A percentile compares a stretch with the other conserved stretches of the same genome.
These are phyloP conservation scores for Scarus forsteni DNA, from an alignment of 2,797 vertebrate species.

Conservation along the genomic window DNA sequence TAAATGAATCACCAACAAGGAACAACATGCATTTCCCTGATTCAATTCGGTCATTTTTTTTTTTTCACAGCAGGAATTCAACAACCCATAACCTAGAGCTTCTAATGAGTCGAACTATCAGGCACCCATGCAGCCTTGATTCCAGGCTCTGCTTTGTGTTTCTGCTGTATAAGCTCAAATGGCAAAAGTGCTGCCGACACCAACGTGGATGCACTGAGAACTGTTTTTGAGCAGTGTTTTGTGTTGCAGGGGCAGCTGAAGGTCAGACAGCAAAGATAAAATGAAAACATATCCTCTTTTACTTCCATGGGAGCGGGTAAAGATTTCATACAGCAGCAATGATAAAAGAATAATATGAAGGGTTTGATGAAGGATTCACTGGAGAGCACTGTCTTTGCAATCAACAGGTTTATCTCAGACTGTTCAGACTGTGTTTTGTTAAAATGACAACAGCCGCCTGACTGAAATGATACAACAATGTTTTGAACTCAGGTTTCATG, in stretches of 20 bases:
- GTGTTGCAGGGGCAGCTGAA: neutral
- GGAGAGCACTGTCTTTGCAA: neutral
- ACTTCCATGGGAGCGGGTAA: neutral
- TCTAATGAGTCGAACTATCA: neutral
- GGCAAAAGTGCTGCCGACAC: neutral
- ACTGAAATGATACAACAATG: too few species aligned
- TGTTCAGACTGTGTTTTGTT: too few species aligned
- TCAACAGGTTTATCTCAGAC: too few species aligned
- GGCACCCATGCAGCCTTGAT: neutral
- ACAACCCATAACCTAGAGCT: slow-evolving; percentile 4
- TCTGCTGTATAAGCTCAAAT: neutral
- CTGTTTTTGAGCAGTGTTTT: neutral
- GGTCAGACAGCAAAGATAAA: neutral
- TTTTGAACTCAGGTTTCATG: too few species aligned
- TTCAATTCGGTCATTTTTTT: slow-evolving; percentile 11
- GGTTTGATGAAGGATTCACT: neutral
- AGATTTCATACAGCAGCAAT: neutral
- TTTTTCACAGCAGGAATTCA: slow-evolving; percentile 50
- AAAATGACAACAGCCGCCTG: too few species aligned
- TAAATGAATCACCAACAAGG: slow-evolving; percentile 30
- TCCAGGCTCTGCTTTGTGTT: slow-evolving; percentile 6
- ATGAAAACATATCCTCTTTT: neutral
- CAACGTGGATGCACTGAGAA: neutral
- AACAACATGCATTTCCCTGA: slow-evolving; percentile 55
- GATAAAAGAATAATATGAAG: neutral